These are phyloP conservation scores for Trichoplusia ni DNA, from an alignment of 1,140 invertebrate genomes.

Conservation along the genomic window DNA sequence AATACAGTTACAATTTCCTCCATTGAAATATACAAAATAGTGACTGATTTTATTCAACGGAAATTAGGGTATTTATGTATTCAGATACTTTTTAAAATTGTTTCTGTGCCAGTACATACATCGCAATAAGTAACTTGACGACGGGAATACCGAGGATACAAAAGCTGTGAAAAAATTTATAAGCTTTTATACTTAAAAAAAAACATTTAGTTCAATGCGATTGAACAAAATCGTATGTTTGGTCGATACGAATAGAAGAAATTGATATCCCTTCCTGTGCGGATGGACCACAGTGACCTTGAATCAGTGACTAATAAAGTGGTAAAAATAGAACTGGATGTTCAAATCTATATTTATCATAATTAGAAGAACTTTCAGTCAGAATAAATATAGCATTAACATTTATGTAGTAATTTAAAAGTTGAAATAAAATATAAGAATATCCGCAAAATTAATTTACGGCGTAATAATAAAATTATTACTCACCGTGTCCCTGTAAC, in stretches of 20 bases:
- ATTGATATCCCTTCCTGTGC: slow-evolving; percentile 31
- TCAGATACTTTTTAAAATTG: neutral
- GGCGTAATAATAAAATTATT: slow-evolving; percentile 23
- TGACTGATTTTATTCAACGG: too few relatives aligned
- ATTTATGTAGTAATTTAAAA: too few relatives aligned
- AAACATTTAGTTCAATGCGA: neutral
- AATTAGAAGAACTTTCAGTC: neutral
- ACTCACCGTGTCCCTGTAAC: slow-evolving; percentile 74
- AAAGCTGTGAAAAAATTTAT: slow-evolving; percentile 36
- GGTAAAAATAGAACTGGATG: slow-evolving; percentile 42
- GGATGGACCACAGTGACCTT: slow-evolving; percentile 36
- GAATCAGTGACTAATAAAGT: slow-evolving; percentile 41
- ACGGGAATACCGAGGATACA: slow-evolving; percentile 35
- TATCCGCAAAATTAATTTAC: too few relatives aligned
- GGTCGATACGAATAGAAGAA: slow-evolving; percentile 25
- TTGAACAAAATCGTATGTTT: neutral
- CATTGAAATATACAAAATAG: neutral
- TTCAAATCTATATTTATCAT: slow-evolving; percentile 29
- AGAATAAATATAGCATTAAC: too few relatives aligned
- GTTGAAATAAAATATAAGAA: too few relatives aligned
- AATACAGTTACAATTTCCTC: neutral
- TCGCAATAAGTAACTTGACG: slow-evolving; percentile 32
- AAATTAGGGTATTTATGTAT: too few relatives aligned
- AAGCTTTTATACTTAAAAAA: neutral
- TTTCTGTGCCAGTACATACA: slow-evolving; percentile 33